A percentile compares a stretch with the other conserved stretches of the same genome.
These are phyloP conservation scores for Heliconius congener DNA, from an alignment of 1,140 invertebrate genomes.

Conservation along the genomic window DNA sequence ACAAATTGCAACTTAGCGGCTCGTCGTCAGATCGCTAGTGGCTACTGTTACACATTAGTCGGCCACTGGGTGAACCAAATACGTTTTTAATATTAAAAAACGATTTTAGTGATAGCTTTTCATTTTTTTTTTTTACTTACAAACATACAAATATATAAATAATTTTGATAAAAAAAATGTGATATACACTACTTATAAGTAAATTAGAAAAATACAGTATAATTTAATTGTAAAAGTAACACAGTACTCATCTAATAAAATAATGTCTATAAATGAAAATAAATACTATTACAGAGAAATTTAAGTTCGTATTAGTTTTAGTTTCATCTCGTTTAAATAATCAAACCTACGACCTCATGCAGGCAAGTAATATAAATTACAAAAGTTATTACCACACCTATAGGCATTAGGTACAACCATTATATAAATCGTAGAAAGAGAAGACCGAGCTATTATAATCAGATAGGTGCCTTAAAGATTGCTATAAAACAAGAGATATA, in stretches of 20 bases:
- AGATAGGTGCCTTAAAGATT: not conserved
- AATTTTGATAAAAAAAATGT: no score
- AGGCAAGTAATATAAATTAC: not conserved
- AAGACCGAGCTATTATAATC: slow-evolving; percentile 6
- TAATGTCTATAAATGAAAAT: not conserved
- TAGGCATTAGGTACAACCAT: not conserved
- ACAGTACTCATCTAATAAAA: no score
- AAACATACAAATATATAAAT: no score
- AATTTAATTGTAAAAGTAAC: no score
- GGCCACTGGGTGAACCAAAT: slow-evolving; percentile 3
- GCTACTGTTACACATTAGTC: not conserved
- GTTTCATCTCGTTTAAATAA: slow-evolving; percentile 1
- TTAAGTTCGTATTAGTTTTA: not conserved
- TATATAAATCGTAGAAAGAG: not conserved
- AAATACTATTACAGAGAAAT: not conserved
- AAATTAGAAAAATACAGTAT: no score
- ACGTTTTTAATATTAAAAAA: not conserved
- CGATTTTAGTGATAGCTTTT: not conserved
- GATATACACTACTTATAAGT: no score
- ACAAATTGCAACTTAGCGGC: slow-evolving; percentile 50
- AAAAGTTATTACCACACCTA: not conserved
- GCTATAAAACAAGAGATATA: slow-evolving; percentile 12
- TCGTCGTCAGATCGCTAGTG: slow-evolving; percentile 30
- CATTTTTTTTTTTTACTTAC: not conserved
- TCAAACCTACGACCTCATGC: not conserved